phyloP scores from a whole-genome alignment of 2,113 vertebrate species.

The Mobula birostris region DNA sequence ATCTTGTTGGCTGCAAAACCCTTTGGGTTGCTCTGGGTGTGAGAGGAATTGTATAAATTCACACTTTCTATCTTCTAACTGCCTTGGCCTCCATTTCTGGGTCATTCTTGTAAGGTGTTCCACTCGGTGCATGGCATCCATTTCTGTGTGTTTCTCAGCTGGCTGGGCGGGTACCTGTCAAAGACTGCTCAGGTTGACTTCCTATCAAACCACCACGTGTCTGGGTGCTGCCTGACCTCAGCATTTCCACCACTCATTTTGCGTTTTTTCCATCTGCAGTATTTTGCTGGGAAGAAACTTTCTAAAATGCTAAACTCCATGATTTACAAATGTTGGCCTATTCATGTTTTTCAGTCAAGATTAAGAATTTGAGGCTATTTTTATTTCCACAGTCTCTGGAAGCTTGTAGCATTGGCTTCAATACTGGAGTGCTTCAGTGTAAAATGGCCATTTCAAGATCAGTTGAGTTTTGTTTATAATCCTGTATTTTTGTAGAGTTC shows the following conservation, averaged over 20 bases:
- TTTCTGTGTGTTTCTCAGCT: not conserved
- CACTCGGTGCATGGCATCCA: not conserved
- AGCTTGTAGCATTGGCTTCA: not conserved
- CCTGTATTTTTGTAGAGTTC: not conserved
- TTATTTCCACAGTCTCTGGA: not conserved
- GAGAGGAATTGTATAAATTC: not conserved
- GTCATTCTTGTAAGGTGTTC: not conserved
- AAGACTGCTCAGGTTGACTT: no score
- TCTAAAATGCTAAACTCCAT: not conserved
- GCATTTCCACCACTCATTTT: no score
- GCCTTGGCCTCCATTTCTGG: not conserved
- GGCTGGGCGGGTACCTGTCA: no score
- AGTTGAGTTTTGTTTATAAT: not conserved
- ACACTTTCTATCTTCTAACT: not conserved
- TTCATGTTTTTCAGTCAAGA: no score
- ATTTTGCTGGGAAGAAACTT: not conserved
- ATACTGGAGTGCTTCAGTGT: not conserved
- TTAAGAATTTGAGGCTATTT: not conserved
- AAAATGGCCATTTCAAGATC: not conserved
- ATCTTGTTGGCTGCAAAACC: not conserved
- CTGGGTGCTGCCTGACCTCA: not conserved
- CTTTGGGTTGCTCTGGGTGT: not conserved
- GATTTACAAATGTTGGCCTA: not conserved
- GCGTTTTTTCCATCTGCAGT: not conserved
- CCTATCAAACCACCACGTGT: no score